A percentile compares a stretch with the other conserved stretches of the same genome.
phyloP scores from a whole-genome alignment of 2,797 vertebrate genomes.

The Cynopterus sphinx region DNA sequence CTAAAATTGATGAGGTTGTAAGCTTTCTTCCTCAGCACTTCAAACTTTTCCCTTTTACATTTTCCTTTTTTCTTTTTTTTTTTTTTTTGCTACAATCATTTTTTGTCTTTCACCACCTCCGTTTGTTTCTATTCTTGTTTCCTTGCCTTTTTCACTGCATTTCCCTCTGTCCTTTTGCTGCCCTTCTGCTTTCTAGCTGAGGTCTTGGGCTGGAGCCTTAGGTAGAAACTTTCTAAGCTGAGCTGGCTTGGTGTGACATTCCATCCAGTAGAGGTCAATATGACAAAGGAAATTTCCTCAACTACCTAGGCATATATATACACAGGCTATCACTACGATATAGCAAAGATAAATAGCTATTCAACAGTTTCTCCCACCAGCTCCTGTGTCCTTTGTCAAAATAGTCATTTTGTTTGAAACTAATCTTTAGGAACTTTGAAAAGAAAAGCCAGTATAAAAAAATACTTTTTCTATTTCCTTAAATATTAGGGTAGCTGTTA shows the following conservation, averaged over 20 bases:
- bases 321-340: not conserved
- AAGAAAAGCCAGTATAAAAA: not conserved
- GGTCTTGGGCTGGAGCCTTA: not conserved
- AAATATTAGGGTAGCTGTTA: not conserved
- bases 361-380: not conserved
- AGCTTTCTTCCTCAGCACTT: not conserved
- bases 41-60: too few relatives aligned
- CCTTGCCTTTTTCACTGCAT: too few relatives aligned
- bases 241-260: not conserved
- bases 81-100: not conserved
- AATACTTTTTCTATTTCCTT: slow-evolving; percentile 28
- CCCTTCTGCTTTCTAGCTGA: not conserved
- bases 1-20: not conserved
- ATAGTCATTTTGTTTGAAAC: not conserved
- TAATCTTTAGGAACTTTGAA: not conserved
- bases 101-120: not conserved
- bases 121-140: not conserved
- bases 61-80: not conserved
- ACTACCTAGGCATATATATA: rapidly evolving
- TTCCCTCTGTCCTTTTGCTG: not conserved
- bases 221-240: not conserved
- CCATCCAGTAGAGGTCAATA: slow-evolving; percentile 48
- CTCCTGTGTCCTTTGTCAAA: not conserved
- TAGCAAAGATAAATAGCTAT: too few relatives aligned
- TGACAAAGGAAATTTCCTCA: slow-evolving; percentile 1